Base-by-base conservation (phyloP, 1,140 invertebrate species). In the Liolophura sinensis region DNA sequence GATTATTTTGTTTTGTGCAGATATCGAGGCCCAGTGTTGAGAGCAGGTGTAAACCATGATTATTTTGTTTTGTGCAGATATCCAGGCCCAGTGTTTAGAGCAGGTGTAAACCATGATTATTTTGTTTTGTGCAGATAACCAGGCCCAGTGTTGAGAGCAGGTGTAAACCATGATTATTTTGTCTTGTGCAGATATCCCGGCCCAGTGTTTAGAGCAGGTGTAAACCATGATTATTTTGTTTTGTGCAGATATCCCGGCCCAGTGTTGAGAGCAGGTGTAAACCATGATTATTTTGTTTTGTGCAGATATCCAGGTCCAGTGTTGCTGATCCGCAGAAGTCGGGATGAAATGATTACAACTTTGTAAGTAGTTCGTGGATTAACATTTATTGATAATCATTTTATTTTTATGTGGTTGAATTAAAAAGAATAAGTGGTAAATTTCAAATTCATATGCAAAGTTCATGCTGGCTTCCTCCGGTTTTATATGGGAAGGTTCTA, bases 291-390 rank as follows among this genome's bases (percentile, higher is more conserved):
- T n/a, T n/a, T n/a, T n/a, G n/a, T 24, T 65, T 58, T 22, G 60
- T 66, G 18, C 60, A 82, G 81, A 48, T 87, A 93, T 83, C 84
- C 88, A 51, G 96, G 96, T 1, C 92, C 93, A 15, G 84, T 98
- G 20, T 86, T 92, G 61, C 76, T 99, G 12, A 89, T 98, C 55
- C 87, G 96, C 66, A 86, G 96, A 73, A 91, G 91, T 14, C 89
- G 92, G 62, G 96, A 98, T 86, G 96, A 98, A 88, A 92, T 98
- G 62, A 93, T 97, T 71, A 91, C 91, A 71, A 88, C 89, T 74
- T 82, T 85, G 24, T 54, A 54, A 40, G 31, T 12, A 20, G 24
- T 12, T 54, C 12, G 12, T 7, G 24, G 3, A 12, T 54, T 5
- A 66, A 31, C 40, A n/a, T n/a, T n/a, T n/a, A n/a, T n/a, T n/a